A percentile compares a stretch with the other conserved stretches of the same genome.
Conservation (phyloP, 2,888 invertebrate species). For the Luffia ferchaultella region DNA sequence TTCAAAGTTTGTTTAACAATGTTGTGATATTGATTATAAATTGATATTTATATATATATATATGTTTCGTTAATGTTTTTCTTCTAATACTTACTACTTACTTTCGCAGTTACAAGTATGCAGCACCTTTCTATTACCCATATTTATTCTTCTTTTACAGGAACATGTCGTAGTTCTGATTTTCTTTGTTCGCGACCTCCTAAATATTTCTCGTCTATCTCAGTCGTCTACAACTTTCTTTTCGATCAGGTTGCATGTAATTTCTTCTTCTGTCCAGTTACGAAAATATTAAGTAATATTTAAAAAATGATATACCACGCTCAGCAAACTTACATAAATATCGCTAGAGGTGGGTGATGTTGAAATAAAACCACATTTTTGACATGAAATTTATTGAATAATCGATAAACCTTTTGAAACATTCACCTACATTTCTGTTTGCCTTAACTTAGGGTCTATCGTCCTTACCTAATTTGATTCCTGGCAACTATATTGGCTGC, state of each 20-base stretch:
- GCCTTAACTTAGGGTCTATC: constrained; percentile 7
- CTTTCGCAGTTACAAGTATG: too few relatives aligned
- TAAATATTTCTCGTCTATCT: neutral
- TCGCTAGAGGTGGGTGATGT: constrained; percentile 29
- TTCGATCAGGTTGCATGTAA: neutral
- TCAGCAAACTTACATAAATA: neutral
- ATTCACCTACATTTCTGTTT: constrained; percentile 25
- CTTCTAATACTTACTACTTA: too few relatives aligned
- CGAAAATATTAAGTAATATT: too few relatives aligned
- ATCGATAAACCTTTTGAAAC: constrained; percentile 54
- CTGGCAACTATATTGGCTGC: too few relatives aligned
- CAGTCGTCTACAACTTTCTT: neutral
- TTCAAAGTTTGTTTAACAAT: too few relatives aligned
- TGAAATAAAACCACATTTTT: constrained; percentile 55
- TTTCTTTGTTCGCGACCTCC: neutral
- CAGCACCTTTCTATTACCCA: too few relatives aligned
- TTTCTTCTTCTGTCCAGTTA: too few relatives aligned
- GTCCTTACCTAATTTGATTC: too few relatives aligned
- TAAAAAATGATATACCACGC: neutral
- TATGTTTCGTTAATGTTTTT: too few relatives aligned
- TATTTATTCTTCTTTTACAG: too few relatives aligned
- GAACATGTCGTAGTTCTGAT: constrained; percentile 30
- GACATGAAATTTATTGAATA: constrained; percentile 62
- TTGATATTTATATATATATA: too few relatives aligned
- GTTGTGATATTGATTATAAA: too few relatives aligned